Percentiles rank a stretch among this genome's conserved stretches.
phyloP scores from a whole-genome alignment of 2,888 invertebrate species.

The Lasioglossum pauxillum region DNA sequence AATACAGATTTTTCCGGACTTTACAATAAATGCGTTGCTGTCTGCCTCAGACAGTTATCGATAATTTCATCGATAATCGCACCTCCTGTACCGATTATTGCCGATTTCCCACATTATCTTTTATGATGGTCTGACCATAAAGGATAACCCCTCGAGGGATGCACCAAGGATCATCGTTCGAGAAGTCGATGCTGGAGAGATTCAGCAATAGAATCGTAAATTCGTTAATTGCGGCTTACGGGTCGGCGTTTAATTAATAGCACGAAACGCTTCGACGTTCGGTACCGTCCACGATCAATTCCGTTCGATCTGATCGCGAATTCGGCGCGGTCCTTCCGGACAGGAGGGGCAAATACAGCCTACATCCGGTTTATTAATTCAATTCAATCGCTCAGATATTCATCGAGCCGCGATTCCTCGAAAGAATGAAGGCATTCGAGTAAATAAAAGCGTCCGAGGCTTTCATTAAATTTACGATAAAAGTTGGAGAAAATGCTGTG shows the following conservation, averaged over 20 bases:
- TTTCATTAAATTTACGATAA: constrained; percentile 53
- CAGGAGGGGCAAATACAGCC: constrained; percentile 31
- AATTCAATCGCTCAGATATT: constrained; percentile 47
- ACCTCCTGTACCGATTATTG: background rate
- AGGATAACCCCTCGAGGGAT: background rate
- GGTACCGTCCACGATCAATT: background rate
- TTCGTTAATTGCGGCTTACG: constrained; percentile 32
- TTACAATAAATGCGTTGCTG: background rate
- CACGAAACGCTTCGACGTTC: background rate
- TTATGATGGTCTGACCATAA: background rate
- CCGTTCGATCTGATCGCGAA: constrained; percentile 11
- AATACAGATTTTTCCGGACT: background rate
- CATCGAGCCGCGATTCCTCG: constrained; percentile 40
- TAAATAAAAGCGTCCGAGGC: constrained; percentile 46
- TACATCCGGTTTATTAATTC: constrained; percentile 48
- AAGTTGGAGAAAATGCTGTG: constrained; percentile 25
- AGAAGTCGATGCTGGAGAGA: background rate
- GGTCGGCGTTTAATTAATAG: constrained; percentile 44
- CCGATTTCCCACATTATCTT: background rate
- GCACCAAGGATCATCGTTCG: background rate
- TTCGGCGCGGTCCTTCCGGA: background rate
- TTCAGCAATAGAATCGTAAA: background rate
- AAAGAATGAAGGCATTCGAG: constrained; percentile 36
- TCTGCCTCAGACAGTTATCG: background rate
- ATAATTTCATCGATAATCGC: background rate